Conservation (phyloP, 2,888 invertebrate species). For the Napeogenes sylphis region DNA sequence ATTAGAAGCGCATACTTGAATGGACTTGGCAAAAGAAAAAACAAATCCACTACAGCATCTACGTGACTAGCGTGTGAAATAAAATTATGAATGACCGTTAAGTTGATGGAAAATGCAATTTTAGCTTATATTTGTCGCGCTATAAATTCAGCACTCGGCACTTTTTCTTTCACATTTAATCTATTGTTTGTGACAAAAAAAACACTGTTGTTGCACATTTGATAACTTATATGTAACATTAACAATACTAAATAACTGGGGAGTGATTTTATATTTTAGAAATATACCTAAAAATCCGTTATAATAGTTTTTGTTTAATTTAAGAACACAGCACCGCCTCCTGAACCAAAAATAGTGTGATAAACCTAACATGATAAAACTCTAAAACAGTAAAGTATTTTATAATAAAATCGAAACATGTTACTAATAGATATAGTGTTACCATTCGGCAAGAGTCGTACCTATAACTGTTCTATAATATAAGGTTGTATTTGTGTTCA, state of each 20-base stretch:
- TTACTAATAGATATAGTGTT: too few relatives aligned
- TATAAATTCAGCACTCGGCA: conserved; percentile 12
- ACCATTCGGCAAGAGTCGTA: too few relatives aligned
- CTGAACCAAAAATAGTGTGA: too few relatives aligned
- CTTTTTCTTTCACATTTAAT: conserved; percentile 6
- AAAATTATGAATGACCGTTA: conserved; percentile 19
- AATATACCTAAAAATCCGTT: not conserved
- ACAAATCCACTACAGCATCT: conserved; percentile 6
- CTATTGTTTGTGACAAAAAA: conserved; percentile 15
- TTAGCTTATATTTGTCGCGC: conserved; percentile 12
- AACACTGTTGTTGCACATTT: conserved; percentile 15
- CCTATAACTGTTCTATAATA: not conserved
- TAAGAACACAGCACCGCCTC: too few relatives aligned
- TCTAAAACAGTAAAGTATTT: too few relatives aligned
- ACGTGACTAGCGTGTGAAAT: conserved; percentile 17
- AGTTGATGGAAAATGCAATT: conserved; percentile 23
- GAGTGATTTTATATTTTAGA: not conserved
- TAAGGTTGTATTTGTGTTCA: not conserved
- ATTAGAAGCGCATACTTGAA: not conserved
- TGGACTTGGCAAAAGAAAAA: not conserved
- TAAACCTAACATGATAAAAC: too few relatives aligned
- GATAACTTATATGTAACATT: conserved; percentile 10
- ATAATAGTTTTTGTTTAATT: too few relatives aligned
- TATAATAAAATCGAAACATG: too few relatives aligned
- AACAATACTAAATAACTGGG: conserved; percentile 8